Evolutionary conservation across 2,797 vertebrate genomes (phyloP).

Genomic region (Periparus ater): DNA sequence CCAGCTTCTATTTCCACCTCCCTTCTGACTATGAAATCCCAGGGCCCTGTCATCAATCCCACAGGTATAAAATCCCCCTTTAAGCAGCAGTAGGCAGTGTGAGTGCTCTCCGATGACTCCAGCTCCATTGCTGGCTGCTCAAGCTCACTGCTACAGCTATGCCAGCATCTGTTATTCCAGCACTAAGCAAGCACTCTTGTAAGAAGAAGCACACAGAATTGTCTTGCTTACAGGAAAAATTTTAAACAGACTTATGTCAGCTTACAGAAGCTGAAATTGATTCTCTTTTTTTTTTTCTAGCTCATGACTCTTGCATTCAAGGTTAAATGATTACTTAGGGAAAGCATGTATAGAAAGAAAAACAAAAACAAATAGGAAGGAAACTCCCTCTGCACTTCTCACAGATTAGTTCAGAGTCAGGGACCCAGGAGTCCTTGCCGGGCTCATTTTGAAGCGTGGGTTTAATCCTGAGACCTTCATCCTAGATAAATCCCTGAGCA

Average conservation of each 20-base stretch:
- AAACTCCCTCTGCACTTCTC: neutral
- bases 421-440: neutral
- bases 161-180: neutral
- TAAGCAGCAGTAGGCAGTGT: neutral
- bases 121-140: neutral
- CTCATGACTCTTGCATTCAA: neutral
- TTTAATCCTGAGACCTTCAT: neutral
- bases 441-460: neutral
- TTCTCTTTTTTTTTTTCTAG: neutral
- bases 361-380: neutral
- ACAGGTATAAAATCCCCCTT: fast-evolving
- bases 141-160: neutral
- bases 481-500: neutral
- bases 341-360: neutral
- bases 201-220: neutral
- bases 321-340: neutral
- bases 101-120: fast-evolving
- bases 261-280: neutral
- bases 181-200: fast-evolving
- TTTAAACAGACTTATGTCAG: neutral
- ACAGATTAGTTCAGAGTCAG: neutral
- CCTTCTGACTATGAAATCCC: neutral
- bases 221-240: neutral
- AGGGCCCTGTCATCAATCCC: neutral
- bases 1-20: neutral